Base-by-base conservation (phyloP, 2,888 invertebrate species). In the Spicauda simplicius region DNA sequence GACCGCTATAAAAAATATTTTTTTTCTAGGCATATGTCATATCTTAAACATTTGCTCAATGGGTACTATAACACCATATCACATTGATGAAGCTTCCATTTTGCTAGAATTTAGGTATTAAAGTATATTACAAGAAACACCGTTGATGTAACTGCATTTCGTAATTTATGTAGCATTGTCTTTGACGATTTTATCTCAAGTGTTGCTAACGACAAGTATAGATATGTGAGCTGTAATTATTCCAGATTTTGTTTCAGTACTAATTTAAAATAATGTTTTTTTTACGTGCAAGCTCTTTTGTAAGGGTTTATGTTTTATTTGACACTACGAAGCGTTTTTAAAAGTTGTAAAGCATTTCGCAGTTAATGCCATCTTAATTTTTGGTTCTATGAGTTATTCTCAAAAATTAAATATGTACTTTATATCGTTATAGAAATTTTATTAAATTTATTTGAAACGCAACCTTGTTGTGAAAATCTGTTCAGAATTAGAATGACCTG, bases 21-120 rank as follows among this genome's bases (percentile, higher is more conserved):
- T 25, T 25, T 25, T 5, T 10, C 14, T 41, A 41, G 41, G 10
- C 41, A 41, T 41, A 11, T 14, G 14, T 41, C 3, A 41, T 41
- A 41, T 41, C 41, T 41, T 45, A 54, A 62, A 56, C 54, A 48
- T 67, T 85, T 86, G 85, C 86, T 86, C 86, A 86, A 85, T 78
- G 71, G 73, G 70, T 77, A 78, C 73, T 71, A 70, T 74, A 75
- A 81, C 79, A 80, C 77, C 85, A 86, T 86, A 86, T 85, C 85
- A 83, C 74, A 72, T 72, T 72, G 70, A 68, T 61, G 68, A 78
- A 73, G 80, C 82, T 85, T 84, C 84, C 85, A 84, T 82, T 83
- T 82, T 82, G 77, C 72, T 84, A 80, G 79, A 75, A 71, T 69
- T 72, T 79, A 81, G 75, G 74, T 71, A 20, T 73, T 62, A 68